Percentiles rank a stretch among this genome's conserved stretches.
Evolutionary conservation across 2,113 vertebrate species (phyloP).

Genomic region (Mirza zaza): DNA sequence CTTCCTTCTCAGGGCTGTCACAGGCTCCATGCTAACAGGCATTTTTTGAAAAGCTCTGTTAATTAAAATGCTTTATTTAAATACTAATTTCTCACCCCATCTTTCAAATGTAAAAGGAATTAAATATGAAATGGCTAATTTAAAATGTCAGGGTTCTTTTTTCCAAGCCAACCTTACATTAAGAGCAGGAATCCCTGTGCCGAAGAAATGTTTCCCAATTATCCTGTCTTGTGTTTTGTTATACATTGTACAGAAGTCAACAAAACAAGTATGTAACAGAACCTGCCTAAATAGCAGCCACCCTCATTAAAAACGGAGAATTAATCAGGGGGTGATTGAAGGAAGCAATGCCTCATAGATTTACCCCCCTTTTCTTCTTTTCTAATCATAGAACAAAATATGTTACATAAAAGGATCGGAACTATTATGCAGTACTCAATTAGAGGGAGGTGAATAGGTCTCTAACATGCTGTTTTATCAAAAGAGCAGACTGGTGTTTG

Average conservation of each 20-base stretch:
- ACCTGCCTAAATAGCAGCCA: conserved; percentile 84
- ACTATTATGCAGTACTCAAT: conserved; percentile 89
- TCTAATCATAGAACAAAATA: conserved; percentile 88
- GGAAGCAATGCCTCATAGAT: conserved; percentile 80
- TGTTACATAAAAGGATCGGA: conserved; percentile 85
- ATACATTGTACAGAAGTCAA: conserved; percentile 89
- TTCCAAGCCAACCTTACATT: conserved; percentile 94
- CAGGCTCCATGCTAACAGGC: not conserved
- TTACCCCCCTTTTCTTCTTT: conserved; percentile 76
- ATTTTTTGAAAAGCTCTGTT: conserved; percentile 70
- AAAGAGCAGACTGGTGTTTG: conserved; percentile 84
- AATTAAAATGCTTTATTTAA: conserved; percentile 84
- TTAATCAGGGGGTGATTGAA: conserved; percentile 95
- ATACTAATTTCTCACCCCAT: conserved; percentile 73
- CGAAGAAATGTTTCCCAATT: conserved; percentile 90
- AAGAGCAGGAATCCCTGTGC: conserved; percentile 90
- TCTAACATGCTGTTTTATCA: conserved; percentile 83
- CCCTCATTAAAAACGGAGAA: conserved; percentile 89
- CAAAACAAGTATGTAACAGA: conserved; percentile 84
- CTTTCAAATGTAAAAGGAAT: conserved; percentile 78
- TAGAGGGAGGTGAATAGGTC: conserved; percentile 89
- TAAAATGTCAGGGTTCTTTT: conserved; percentile 86
- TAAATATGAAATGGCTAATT: conserved; percentile 85
- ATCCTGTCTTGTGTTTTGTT: conserved; percentile 86
- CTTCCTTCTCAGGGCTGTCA: not conserved